Conservation (phyloP, 2,797 vertebrate genomes). For the Rhinella marina region DNA sequence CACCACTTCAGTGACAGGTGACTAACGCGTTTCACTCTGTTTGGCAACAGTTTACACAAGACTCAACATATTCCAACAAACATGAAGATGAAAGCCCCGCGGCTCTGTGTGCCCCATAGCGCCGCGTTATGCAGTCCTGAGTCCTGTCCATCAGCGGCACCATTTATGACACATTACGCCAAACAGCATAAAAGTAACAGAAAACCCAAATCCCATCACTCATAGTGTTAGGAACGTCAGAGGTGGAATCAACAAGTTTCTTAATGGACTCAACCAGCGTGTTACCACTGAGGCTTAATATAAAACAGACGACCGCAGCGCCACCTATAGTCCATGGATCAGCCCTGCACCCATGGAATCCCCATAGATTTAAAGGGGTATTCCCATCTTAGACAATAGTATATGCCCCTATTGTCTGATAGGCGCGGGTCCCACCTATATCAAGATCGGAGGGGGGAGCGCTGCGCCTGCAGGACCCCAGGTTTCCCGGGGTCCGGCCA, state of each 20-base stretch:
- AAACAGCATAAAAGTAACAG: constrained; percentile 25
- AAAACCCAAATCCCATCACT: constrained; percentile 29
- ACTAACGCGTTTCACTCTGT: constrained; percentile 36
- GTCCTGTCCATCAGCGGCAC: constrained; percentile 42
- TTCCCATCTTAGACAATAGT: too few species aligned
- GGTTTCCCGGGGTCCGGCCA: too few species aligned
- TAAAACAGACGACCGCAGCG: not conserved
- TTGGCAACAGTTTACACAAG: constrained; percentile 38
- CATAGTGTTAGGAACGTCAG: constrained; percentile 40
- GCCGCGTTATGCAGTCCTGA: constrained; percentile 18
- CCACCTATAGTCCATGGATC: too few species aligned
- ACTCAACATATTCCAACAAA: constrained; percentile 35
- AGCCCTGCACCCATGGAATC: not conserved
- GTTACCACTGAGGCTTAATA: not conserved
- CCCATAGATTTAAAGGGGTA: too few species aligned
- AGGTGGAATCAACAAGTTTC: constrained; percentile 37
- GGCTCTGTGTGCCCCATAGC: not conserved
- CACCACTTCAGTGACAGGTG: constrained; percentile 31
- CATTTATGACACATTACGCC: constrained; percentile 41
- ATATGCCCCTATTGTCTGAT: too few species aligned
- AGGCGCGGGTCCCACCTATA: too few species aligned
- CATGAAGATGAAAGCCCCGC: constrained; percentile 39
- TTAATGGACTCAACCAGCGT: not conserved
- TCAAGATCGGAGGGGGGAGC: too few species aligned
- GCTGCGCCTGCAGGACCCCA: too few species aligned